Evolutionary conservation across 2,113 vertebrate species (phyloP), one percentile per base, ranked within the genome.

Genomic region (Petrocephalus zakoni): DNA sequence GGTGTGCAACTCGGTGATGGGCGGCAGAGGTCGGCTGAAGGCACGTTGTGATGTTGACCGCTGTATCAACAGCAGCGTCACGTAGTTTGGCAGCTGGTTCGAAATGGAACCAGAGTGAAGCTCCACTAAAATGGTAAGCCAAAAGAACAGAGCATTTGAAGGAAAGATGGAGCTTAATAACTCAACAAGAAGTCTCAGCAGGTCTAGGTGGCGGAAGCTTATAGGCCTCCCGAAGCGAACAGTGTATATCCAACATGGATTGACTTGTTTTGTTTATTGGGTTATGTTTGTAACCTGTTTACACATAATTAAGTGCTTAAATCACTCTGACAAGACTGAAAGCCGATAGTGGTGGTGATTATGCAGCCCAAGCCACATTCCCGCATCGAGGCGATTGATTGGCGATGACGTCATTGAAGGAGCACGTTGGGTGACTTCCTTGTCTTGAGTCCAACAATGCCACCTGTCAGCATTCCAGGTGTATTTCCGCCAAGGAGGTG

Each of bases 381-480:
- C 8, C 8, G 42, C 81, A 47, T 6, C 1, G 15, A 52, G 72
- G 64, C 61, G 49, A 10, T 87, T 5, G 5, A 72, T 61, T 13
- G 22, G 86, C 6, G 25, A 72, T 87, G 47, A 87, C 61, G 22
- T 87, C 87, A 75, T 21, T 4, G 4, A 29, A 68, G n/a, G 61
- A 52, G n/a, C 21, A 75, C 10, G 5, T 25, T 6, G 25, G 17
- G 49, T 21, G 49, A 87, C 46, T 87, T 87, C 87, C 61, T 78
- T 8, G 72, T 87, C 46, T 9, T 17, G 13, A 7, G 9, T 52
- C 64, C 49, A 61, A 29, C 58, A 51, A 87, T 72, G 87, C 61
- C 49, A 46, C 87, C 64, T 2, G 47, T 75, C 87, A 21, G 49
- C 46, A 72, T 87, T 87, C 87, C 87, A 34, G 61, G n/a, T n/a